Conservation (phyloP, 2,113 vertebrate genomes). For the Odontophorus gujanensis region DNA sequence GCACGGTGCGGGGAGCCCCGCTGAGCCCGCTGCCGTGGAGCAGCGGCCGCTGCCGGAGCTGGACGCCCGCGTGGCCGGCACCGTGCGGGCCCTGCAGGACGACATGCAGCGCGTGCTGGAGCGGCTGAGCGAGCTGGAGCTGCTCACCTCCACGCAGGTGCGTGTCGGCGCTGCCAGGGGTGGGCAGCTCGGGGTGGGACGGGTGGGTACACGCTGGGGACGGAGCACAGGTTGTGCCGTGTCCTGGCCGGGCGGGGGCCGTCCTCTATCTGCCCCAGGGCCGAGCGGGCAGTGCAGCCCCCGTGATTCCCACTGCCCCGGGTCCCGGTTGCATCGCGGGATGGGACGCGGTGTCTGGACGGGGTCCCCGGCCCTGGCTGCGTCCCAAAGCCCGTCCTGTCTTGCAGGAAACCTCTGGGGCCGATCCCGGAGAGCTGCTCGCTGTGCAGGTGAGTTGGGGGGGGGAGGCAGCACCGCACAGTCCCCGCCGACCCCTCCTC, state of each 20-base stretch:
- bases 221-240: no score
- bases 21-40: background rate
- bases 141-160: constrained; percentile 78
- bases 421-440: accelerated
- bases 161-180: no score
- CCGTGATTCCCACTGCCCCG: accelerated
- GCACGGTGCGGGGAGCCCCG: accelerated
- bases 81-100: constrained; percentile 84
- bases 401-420: background rate
- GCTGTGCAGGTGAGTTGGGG: background rate
- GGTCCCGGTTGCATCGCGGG: accelerated
- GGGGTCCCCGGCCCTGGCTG: background rate
- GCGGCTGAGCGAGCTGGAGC: constrained; percentile 85
- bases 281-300: background rate
- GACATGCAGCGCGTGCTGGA: constrained; percentile 87
- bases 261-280: background rate
- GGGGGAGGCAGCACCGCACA: background rate
- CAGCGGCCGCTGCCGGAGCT: constrained; percentile 53
- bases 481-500: no score
- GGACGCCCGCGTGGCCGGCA: constrained; percentile 80
- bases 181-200: background rate
- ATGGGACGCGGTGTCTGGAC: accelerated
- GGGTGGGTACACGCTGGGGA: accelerated
- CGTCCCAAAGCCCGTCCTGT: background rate
- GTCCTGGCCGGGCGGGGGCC: accelerated